Evolutionary conservation across 2,888 invertebrate genomes (phyloP), one percentile per base, ranked within the genome.

Genomic region (Campopleginae sp.): DNA sequence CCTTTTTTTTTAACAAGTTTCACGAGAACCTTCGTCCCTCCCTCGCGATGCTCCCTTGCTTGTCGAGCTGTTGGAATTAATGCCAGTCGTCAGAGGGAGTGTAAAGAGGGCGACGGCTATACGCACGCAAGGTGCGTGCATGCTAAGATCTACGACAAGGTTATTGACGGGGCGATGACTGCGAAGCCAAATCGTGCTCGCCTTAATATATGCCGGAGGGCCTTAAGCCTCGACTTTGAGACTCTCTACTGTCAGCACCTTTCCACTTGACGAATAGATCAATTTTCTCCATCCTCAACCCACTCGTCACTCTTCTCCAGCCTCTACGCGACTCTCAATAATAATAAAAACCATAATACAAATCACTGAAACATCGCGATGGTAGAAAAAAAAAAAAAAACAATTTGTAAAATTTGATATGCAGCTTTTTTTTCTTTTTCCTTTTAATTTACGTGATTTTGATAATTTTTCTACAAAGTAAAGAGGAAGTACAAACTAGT

Each of bases 131-230:
- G 70, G 44, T 23, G 48, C 27, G 68, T 70, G 70, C 70, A 27
- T 48, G 46, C 31, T 14, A 17, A 44, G 27, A 46, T 19, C 44
- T 14, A 8, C 48, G 46, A 48, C 70, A 46, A 79, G 23, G 27
- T n/a, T 27, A 61, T 31, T 58, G 58, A 42, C 17, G 46, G 23
- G 46, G 33, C 33, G 77, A 63, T 46, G 76, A 54, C 8, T 51
- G 66, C 33, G 82, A 82, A 77, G 71, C 76, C 82, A 42, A 63
- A 77, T 71, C 74, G 82, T 63, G 63, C 65, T 31, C 65, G 51
- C 8, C 54, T 44, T 68, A 44, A 46, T 70, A 19, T 72, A 54
- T 31, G 51, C 27, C 14, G 51, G 76, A 63, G 82, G 82, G 76
- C 65, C 71, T 82, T 76, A 70, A 63, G 61, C 61, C 77, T 77